These are phyloP conservation scores for Cerastis leucographa DNA, from an alignment of 2,888 invertebrate species.

Conservation along the genomic window DNA sequence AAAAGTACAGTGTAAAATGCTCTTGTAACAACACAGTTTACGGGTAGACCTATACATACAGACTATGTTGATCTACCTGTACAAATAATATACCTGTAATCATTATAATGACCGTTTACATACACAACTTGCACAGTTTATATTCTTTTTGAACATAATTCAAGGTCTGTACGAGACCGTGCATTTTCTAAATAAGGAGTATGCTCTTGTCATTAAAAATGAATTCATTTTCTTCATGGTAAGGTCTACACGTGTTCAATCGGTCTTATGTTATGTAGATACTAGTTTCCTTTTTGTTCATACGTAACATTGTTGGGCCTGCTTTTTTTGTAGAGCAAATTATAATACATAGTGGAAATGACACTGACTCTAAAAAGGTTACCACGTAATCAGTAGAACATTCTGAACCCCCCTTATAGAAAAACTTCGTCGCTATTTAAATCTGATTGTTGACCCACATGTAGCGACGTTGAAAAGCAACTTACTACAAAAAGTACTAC, in stretches of 20 bases:
- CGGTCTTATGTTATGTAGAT: background rate
- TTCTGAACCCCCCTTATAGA: no score
- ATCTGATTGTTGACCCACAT: no score
- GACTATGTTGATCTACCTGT: background rate
- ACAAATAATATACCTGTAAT: background rate
- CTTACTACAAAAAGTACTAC: no score
- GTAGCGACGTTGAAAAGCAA: no score
- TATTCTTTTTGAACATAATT: constrained; percentile 29
- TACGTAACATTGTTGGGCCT: background rate
- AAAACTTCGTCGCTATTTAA: no score
- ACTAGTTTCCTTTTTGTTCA: background rate
- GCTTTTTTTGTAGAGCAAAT: background rate
- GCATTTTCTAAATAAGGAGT: constrained; percentile 23
- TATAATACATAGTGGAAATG: no score
- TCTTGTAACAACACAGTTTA: constrained; percentile 7
- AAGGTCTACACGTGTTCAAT: background rate
- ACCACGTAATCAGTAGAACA: no score
- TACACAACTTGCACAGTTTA: constrained; percentile 27
- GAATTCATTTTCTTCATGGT: constrained; percentile 27
- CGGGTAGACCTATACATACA: background rate
- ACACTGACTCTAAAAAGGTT: no score
- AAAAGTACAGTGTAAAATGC: background rate
- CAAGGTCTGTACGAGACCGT: constrained; percentile 36
- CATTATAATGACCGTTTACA: constrained; percentile 29
- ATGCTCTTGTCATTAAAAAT: constrained; percentile 13